These are phyloP conservation scores for Bombus turneri DNA, from an alignment of 1,140 invertebrate species.

Conservation along the genomic window DNA sequence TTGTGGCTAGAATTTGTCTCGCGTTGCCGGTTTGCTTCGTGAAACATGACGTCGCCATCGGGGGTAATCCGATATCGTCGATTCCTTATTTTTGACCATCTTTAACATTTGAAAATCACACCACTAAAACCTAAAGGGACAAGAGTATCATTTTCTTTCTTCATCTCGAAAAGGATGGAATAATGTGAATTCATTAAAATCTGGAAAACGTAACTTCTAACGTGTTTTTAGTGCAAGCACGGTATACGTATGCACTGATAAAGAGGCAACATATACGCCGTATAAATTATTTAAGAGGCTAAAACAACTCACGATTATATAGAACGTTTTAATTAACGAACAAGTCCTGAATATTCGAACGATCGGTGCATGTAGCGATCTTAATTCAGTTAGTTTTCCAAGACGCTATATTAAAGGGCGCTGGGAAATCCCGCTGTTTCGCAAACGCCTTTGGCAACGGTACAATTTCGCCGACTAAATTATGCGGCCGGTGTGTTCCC, in stretches of 20 bases:
- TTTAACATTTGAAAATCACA: background rate
- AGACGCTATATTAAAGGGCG: constrained; percentile 7
- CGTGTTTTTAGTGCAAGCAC: too few relatives aligned
- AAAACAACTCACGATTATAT: too few relatives aligned
- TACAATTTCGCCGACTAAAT: constrained; percentile 26
- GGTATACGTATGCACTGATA: too few relatives aligned
- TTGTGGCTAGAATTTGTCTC: background rate
- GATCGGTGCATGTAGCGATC: background rate
- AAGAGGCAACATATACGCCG: too few relatives aligned
- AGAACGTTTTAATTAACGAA: constrained; percentile 2
- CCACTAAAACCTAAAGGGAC: too few relatives aligned
- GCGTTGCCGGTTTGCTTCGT: background rate
- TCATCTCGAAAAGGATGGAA: too few relatives aligned
- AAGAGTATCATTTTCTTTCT: too few relatives aligned
- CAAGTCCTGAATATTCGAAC: background rate
- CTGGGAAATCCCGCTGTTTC: constrained; percentile 4
- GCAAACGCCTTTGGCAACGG: constrained; percentile 15
- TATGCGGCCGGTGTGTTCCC: background rate
- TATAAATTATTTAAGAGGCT: too few relatives aligned
- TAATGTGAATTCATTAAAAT: too few relatives aligned
- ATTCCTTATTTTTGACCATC: background rate
- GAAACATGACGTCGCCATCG: background rate
- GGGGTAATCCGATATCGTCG: background rate
- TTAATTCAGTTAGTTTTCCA: constrained; percentile 19
- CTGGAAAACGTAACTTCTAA: too few relatives aligned